Percentiles rank a stretch among this genome's conserved stretches.
phyloP scores from a whole-genome alignment of 2,888 invertebrate species.

The Lasioglossum calceatum region DNA sequence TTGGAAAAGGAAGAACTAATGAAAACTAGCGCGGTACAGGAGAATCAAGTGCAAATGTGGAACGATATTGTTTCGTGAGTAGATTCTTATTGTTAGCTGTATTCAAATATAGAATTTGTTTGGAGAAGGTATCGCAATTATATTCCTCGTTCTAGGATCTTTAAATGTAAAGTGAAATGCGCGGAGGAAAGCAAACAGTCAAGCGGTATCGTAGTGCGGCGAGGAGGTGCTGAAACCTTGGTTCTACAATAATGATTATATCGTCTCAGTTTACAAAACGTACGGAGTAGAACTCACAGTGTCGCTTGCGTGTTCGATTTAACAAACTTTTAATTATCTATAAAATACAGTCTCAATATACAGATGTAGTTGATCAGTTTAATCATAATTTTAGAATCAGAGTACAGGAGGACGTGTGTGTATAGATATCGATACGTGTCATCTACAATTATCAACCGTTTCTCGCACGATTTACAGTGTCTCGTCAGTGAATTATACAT shows the following conservation, averaged over 20 bases:
- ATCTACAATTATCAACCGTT: not conserved
- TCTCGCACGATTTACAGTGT: slow-evolving; percentile 3
- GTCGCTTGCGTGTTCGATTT: not conserved
- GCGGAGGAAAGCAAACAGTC: slow-evolving; percentile 85
- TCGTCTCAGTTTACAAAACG: not conserved
- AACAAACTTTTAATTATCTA: slow-evolving; percentile 16
- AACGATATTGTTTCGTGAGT: slow-evolving; percentile 76
- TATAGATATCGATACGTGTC: not conserved
- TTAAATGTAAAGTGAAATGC: slow-evolving; percentile 86
- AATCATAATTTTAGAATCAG: not conserved
- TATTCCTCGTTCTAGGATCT: slow-evolving; percentile 79
- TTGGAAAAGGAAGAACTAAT: slow-evolving; percentile 87
- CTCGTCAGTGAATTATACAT: not conserved
- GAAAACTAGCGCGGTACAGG: slow-evolving; percentile 76
- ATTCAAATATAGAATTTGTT: not conserved
- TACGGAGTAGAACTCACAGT: not conserved
- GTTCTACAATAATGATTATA: slow-evolving; percentile 83
- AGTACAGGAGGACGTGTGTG: not conserved
- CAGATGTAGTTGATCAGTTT: not conserved
- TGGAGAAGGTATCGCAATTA: not conserved
- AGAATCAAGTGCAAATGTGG: slow-evolving; percentile 79
- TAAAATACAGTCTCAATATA: slow-evolving; percentile 31
- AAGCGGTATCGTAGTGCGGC: slow-evolving; percentile 87
- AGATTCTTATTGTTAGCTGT: not conserved
- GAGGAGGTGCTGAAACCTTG: slow-evolving; percentile 87